These are phyloP conservation scores for Eugnorisma glareosa DNA, from an alignment of 2,888 invertebrate species.

Conservation along the genomic window DNA sequence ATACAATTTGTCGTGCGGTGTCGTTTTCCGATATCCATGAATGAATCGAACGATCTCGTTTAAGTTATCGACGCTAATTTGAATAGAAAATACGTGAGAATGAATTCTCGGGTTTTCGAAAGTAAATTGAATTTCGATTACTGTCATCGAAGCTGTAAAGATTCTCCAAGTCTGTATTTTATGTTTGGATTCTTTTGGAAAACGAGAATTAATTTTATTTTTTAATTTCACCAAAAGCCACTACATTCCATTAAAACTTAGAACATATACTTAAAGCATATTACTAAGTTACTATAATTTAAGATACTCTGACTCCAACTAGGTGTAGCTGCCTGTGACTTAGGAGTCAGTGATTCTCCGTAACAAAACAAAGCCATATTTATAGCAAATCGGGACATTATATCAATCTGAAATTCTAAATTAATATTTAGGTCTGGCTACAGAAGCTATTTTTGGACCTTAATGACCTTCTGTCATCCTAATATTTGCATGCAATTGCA, in stretches of 20 bases:
- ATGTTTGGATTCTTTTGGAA: neutral
- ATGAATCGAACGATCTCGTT: conserved; percentile 52
- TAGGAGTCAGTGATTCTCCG: too few species aligned
- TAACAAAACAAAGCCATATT: too few species aligned
- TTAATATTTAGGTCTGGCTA: neutral
- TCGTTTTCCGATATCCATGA: conserved; percentile 48
- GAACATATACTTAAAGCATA: too few species aligned
- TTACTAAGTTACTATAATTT: too few species aligned
- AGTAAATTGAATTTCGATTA: conserved; percentile 50
- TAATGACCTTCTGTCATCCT: neutral
- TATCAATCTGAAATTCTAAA: neutral
- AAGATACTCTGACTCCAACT: too few species aligned
- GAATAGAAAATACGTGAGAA: conserved; percentile 55
- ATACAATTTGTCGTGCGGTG: conserved; percentile 33
- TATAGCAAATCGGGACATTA: neutral
- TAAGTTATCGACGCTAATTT: conserved; percentile 45
- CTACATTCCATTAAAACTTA: too few species aligned
- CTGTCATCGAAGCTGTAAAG: conserved; percentile 24
- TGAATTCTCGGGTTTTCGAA: conserved; percentile 23
- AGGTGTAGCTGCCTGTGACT: too few species aligned
- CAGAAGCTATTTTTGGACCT: neutral
- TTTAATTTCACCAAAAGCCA: too few species aligned
- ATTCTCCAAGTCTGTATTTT: conserved; percentile 7
- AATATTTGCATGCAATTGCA: conserved; percentile 2
- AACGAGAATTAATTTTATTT: neutral